A percentile compares a stretch with the other conserved stretches of the same genome.
Evolutionary conservation across 2,113 vertebrate species (phyloP).

Genomic region (Hemichromis elongatus): DNA sequence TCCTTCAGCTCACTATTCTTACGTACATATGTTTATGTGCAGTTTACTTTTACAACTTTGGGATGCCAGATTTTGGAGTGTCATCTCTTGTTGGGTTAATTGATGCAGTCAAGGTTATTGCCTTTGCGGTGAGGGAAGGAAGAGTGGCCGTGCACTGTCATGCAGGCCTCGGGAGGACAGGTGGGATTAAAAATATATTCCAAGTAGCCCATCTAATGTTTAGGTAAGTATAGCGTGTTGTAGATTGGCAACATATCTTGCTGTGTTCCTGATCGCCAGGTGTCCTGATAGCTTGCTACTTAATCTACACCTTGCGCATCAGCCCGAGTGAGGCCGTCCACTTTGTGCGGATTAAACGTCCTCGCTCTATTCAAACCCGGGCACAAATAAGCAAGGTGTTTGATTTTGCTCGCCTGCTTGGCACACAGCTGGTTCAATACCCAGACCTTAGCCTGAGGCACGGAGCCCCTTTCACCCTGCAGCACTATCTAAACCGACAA

Average conservation of each 20-base stretch:
- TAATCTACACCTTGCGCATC: slow-evolving; percentile 75
- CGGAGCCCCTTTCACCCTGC: slow-evolving; percentile 68
- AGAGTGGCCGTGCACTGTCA: slow-evolving; percentile 80
- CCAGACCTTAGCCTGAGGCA: slow-evolving; percentile 58
- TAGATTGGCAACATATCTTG: background rate
- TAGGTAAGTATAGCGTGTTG: background rate
- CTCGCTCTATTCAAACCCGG: slow-evolving; percentile 77
- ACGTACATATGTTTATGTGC: slow-evolving; percentile 10
- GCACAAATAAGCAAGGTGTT: slow-evolving; percentile 77
- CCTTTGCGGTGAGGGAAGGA: slow-evolving; percentile 75
- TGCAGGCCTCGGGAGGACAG: slow-evolving; percentile 79
- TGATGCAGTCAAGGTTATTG: slow-evolving; percentile 78
- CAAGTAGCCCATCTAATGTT: background rate
- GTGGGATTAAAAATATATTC: slow-evolving; percentile 20
- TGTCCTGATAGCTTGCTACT: slow-evolving; percentile 80
- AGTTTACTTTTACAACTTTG: slow-evolving; percentile 84
- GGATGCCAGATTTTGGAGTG: slow-evolving; percentile 78
- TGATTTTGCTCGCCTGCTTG: slow-evolving; percentile 74
- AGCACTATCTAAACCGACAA: slow-evolving; percentile 73
- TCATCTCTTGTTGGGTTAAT: slow-evolving; percentile 70
- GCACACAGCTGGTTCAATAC: slow-evolving; percentile 71
- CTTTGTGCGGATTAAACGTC: slow-evolving; percentile 76
- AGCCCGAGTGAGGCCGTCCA: slow-evolving; percentile 76
- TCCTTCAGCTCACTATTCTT: background rate
- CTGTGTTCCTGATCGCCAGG: slow-evolving; percentile 49